These are phyloP conservation scores for Leucopsar rothschildi DNA, from an alignment of 2,113 vertebrate species.

Conservation along the genomic window DNA sequence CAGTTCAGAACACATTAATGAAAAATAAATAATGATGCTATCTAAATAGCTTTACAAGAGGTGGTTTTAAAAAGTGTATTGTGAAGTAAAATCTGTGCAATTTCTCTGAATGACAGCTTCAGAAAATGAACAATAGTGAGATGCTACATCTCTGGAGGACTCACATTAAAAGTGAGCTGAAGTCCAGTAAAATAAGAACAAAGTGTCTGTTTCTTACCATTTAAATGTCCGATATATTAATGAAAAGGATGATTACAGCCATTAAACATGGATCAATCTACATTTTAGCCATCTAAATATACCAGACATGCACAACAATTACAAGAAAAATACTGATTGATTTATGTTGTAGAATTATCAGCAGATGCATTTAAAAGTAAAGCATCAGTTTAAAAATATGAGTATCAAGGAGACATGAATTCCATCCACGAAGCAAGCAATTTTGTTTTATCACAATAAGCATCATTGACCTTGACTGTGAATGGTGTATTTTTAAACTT, in stretches of 20 bases:
- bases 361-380: constrained; percentile 57
- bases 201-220: not conserved
- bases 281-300: constrained; percentile 4
- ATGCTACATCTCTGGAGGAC: not conserved
- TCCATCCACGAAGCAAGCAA: constrained; percentile 39
- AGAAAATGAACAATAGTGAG: not conserved
- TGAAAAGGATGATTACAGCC: constrained; percentile 23
- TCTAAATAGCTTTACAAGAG: not conserved
- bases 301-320: constrained; percentile 7
- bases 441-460: constrained; percentile 66
- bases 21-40: not conserved
- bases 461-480: constrained; percentile 64
- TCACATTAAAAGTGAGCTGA: not conserved
- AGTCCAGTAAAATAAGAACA: constrained; percentile 11
- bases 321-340: constrained; percentile 60
- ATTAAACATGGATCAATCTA: constrained; percentile 27
- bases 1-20: not conserved
- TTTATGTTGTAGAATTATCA: constrained; percentile 48
- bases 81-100: not conserved
- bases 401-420: constrained; percentile 27
- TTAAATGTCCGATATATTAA: constrained; percentile 5
- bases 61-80: not conserved
- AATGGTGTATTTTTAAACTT: constrained; percentile 66
- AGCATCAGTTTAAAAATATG: constrained; percentile 35
- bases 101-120: not conserved